These are phyloP conservation scores for Eupleurogrammus muticus DNA, from an alignment of 2,797 vertebrate species.

Conservation along the genomic window DNA sequence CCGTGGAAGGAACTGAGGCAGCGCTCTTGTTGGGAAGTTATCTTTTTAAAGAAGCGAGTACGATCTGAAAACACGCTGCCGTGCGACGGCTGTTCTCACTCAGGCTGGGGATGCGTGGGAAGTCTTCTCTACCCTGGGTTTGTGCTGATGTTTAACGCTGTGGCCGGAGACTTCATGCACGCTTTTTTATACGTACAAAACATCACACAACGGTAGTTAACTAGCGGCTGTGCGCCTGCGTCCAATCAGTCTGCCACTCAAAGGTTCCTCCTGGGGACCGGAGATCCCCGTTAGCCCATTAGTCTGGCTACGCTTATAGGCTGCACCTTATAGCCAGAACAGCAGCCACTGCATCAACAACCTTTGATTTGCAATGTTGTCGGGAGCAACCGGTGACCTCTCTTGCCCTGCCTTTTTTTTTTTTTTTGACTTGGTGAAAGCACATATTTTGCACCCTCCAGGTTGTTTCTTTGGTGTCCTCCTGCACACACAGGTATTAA, in stretches of 20 bases:
- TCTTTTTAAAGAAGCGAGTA: slow-evolving; percentile 36
- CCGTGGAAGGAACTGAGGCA: slow-evolving; percentile 18
- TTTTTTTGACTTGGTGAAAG: too few relatives aligned
- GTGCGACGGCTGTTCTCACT: slow-evolving; percentile 31
- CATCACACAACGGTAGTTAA: slow-evolving; percentile 56
- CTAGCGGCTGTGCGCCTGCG: slow-evolving; percentile 51
- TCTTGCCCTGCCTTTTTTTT: too few relatives aligned
- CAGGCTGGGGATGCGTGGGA: slow-evolving; percentile 37
- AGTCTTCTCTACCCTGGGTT: slow-evolving; percentile 48
- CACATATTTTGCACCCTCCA: too few relatives aligned
- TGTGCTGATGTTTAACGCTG: slow-evolving; percentile 54
- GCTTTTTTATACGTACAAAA: slow-evolving; percentile 34
- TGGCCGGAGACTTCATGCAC: slow-evolving; percentile 45
- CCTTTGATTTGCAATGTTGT: too few relatives aligned
- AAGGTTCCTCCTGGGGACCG: slow-evolving; percentile 53
- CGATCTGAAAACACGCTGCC: slow-evolving; percentile 49
- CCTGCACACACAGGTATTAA: too few relatives aligned
- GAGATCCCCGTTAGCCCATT: slow-evolving; percentile 74
- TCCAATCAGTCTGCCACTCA: slow-evolving; percentile 73
- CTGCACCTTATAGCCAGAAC: slow-evolving; percentile 43
- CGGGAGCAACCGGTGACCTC: too few relatives aligned
- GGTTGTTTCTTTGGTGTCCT: too few relatives aligned
- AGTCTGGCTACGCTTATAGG: slow-evolving; percentile 67
- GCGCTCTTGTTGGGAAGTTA: slow-evolving; percentile 30
- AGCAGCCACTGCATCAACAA: slow-evolving; percentile 17